Percentiles rank a stretch among this genome's conserved stretches.
Evolutionary conservation across 2,888 invertebrate genomes (phyloP).

Genomic region (Scrobipalpa atriplicella): DNA sequence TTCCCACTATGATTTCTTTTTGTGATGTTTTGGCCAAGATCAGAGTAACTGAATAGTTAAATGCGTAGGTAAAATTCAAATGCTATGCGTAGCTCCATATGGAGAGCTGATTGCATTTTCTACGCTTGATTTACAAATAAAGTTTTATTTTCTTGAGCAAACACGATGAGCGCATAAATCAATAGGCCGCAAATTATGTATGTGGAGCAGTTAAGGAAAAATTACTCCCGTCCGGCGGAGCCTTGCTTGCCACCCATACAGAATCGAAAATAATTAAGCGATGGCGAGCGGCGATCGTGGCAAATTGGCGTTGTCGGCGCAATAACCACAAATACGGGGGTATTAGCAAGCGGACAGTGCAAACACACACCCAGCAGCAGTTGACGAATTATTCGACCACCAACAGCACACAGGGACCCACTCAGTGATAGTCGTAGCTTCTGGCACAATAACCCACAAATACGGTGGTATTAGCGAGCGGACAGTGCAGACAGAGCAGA

Average conservation of each 20-base stretch:
- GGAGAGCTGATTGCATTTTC: too few species aligned
- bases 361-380: conserved; percentile 63
- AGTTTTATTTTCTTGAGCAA: conserved; percentile 47
- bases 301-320: conserved; percentile 65
- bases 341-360: conserved; percentile 69
- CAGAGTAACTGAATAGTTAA: too few species aligned
- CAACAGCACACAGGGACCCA: conserved; percentile 34
- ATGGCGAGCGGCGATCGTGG: conserved; percentile 52
- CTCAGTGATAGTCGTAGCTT: background rate
- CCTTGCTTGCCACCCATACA: conserved; percentile 22
- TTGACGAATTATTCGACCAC: conserved; percentile 68
- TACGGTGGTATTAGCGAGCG: background rate
- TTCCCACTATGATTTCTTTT: too few species aligned
- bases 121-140: background rate
- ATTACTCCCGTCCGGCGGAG: conserved; percentile 21
- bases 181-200: conserved; percentile 8
- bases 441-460: background rate
- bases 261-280: conserved; percentile 41
- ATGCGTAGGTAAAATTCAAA: too few species aligned
- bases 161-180: conserved; percentile 38
- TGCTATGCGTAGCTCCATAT: too few species aligned
- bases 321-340: conserved; percentile 64
- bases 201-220: conserved; percentile 5
- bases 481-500: background rate
- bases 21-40: too few species aligned